These are phyloP conservation scores for Erebia ligea DNA, from an alignment of 2,888 invertebrate genomes.

Conservation along the genomic window DNA sequence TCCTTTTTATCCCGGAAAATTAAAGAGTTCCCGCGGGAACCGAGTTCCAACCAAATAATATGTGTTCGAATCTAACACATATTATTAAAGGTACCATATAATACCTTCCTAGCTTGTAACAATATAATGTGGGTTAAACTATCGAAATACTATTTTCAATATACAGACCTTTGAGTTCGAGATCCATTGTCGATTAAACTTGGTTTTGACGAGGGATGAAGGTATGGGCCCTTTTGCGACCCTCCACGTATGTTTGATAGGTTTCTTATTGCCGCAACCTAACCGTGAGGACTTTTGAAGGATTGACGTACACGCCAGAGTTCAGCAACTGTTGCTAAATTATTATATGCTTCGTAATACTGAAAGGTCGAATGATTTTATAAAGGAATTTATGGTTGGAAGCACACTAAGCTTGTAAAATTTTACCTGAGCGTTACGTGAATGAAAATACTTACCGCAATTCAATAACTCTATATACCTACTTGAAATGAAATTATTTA, in stretches of 20 bases:
- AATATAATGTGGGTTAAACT: not conserved
- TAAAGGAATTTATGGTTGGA: not conserved
- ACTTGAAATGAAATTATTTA: too few species aligned
- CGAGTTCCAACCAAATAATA: too few species aligned
- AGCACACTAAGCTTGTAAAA: not conserved
- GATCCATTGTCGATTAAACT: constrained; percentile 7
- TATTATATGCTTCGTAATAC: not conserved
- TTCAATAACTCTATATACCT: too few species aligned
- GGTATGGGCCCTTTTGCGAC: constrained; percentile 4
- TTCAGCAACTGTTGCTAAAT: not conserved
- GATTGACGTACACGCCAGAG: not conserved
- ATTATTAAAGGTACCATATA: too few species aligned
- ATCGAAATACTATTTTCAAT: constrained; percentile 13
- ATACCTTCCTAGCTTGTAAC: too few species aligned
- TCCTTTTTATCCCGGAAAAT: too few species aligned
- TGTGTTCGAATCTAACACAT: too few species aligned
- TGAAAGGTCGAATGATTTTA: not conserved
- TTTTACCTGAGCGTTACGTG: too few species aligned
- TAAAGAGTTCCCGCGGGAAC: too few species aligned
- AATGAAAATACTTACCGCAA: too few species aligned
- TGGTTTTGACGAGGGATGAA: not conserved
- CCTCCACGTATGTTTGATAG: not conserved
- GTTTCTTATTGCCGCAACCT: not conserved
- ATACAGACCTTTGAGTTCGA: not conserved
- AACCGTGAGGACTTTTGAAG: not conserved